phyloP scores from a whole-genome alignment of 2,888 invertebrate species.

The Drosophila fungiperda region DNA sequence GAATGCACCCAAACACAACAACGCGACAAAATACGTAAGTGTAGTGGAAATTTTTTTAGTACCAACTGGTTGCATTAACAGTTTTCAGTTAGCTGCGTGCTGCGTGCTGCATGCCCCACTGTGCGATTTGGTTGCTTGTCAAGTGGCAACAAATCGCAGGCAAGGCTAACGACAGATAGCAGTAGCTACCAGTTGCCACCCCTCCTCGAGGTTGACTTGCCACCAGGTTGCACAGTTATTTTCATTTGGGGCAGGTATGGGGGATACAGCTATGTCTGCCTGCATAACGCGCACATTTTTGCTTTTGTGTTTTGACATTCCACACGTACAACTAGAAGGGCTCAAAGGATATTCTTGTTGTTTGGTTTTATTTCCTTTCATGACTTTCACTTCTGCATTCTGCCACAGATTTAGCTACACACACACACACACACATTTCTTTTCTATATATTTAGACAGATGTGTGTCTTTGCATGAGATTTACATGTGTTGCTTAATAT shows the following conservation, averaged over 20 bases:
- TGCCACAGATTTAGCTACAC: slow-evolving; percentile 47
- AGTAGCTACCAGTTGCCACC: slow-evolving; percentile 10
- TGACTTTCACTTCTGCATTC: slow-evolving; percentile 60
- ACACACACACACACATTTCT: background rate
- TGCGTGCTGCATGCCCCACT: slow-evolving; percentile 12
- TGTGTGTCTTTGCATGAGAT: slow-evolving; percentile 1
- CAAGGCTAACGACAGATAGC: slow-evolving; percentile 46
- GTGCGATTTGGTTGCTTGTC: slow-evolving; percentile 11
- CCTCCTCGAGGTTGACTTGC: slow-evolving; percentile 29
- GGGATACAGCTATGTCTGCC: slow-evolving; percentile 29
- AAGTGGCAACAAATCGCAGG: slow-evolving; percentile 24
- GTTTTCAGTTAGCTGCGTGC: slow-evolving; percentile 27
- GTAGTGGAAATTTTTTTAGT: background rate
- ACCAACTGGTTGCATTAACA: slow-evolving; percentile 47
- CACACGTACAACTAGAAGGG: slow-evolving; percentile 29
- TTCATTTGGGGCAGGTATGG: background rate
- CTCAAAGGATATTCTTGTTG: slow-evolving; percentile 8
- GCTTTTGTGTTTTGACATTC: slow-evolving; percentile 52
- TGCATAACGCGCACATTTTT: slow-evolving; percentile 49
- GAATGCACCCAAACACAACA: slow-evolving; percentile 15
- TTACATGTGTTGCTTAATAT: slow-evolving; percentile 11
- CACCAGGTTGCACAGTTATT: background rate
- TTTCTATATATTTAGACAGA: slow-evolving; percentile 9
- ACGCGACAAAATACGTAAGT: slow-evolving; percentile 5
- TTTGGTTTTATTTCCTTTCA: slow-evolving; percentile 32